Percentiles rank a stretch among this genome's conserved stretches.
Evolutionary conservation across 2,888 invertebrate genomes (phyloP).

Genomic region (Brachynemurus nebulosus): DNA sequence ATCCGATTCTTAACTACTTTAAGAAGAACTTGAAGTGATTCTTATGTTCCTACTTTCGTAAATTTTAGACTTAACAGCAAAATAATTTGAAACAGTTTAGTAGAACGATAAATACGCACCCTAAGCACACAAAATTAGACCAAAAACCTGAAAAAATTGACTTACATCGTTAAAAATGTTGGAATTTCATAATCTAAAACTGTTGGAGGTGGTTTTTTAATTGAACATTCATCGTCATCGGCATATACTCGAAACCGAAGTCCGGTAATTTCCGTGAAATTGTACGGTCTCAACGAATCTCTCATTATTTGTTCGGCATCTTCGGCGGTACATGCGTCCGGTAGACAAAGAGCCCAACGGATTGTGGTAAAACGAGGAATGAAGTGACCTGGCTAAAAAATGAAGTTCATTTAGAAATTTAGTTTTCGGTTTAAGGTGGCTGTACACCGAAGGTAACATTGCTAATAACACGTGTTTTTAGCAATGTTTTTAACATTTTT

Average conservation of each 20-base stretch:
- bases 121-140: neutral
- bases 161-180: conserved; percentile 25
- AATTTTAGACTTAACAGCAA: too few species aligned
- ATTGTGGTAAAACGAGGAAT: conserved; percentile 54
- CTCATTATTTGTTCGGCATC: conserved; percentile 43
- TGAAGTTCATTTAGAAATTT: neutral
- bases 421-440: neutral
- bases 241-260: conserved; percentile 44
- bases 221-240: conserved; percentile 42
- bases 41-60: too few species aligned
- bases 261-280: conserved; percentile 35
- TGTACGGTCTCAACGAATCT: conserved; percentile 43
- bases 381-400: conserved; percentile 52
- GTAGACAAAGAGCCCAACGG: conserved; percentile 58
- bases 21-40: too few species aligned
- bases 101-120: too few species aligned
- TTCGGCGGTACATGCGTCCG: conserved; percentile 44
- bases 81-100: neutral
- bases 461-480: too few species aligned
- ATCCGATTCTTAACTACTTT: too few species aligned
- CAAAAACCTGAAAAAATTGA: neutral
- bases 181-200: conserved; percentile 24
- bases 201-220: conserved; percentile 28
- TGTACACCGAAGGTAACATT: too few species aligned
- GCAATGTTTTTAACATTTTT: too few species aligned